Evolutionary conservation across 2,888 invertebrate species (phyloP).

Genomic region (Agrochola lychnidis): DNA sequence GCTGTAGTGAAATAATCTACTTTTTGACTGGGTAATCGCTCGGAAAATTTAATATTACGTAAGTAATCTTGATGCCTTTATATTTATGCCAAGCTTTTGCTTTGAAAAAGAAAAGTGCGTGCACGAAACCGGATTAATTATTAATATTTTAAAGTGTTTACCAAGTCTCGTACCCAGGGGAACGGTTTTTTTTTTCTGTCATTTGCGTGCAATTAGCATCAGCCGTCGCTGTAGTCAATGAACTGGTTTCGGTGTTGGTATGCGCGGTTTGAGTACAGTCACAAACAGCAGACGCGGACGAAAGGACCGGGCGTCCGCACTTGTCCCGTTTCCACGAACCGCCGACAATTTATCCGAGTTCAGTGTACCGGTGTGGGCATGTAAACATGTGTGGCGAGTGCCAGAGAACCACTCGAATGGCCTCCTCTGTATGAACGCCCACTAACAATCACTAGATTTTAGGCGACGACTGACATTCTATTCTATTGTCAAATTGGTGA

Average conservation of each 20-base stretch:
- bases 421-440: constrained; percentile 60
- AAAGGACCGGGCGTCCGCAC: constrained; percentile 74
- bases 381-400: constrained; percentile 75
- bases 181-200: constrained; percentile 39
- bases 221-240: constrained; percentile 69
- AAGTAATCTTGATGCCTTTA: constrained; percentile 73
- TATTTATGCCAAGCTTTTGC: constrained; percentile 66
- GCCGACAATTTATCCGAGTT: constrained; percentile 84
- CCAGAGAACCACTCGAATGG: constrained; percentile 61
- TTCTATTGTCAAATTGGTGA: constrained; percentile 36
- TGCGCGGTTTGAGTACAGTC: constrained; percentile 69
- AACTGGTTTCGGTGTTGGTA: constrained; percentile 70
- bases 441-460: constrained; percentile 43
- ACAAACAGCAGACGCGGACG: constrained; percentile 62
- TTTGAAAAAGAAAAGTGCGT: constrained; percentile 54
- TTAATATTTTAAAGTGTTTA: constrained; percentile 51
- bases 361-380: constrained; percentile 80
- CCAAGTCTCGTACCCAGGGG: constrained; percentile 28
- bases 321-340: constrained; percentile 83
- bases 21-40: constrained; percentile 69
- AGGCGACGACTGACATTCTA: constrained; percentile 23
- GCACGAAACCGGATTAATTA: constrained; percentile 59
- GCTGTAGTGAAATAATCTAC: constrained; percentile 73
- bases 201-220: constrained; percentile 63
- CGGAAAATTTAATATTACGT: constrained; percentile 75